phyloP scores from a whole-genome alignment of 2,888 invertebrate genomes.

The Tipula lateralis region DNA sequence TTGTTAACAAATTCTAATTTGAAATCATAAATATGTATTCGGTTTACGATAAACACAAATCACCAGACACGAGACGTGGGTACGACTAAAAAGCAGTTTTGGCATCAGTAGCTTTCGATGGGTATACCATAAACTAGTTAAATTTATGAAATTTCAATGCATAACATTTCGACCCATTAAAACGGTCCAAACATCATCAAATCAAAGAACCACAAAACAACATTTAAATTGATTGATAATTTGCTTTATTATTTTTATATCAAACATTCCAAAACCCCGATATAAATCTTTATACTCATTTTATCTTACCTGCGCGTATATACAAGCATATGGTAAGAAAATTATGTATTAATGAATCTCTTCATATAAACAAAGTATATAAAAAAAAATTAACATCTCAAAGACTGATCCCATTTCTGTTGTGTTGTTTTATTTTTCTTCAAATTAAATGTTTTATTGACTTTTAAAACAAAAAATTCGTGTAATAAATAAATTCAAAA shows the following conservation, averaged over 20 bases:
- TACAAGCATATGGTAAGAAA: not conserved
- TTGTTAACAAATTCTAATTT: too few species aligned
- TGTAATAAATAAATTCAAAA: slow-evolving; percentile 5
- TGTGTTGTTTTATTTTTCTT: not conserved
- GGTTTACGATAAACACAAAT: too few species aligned
- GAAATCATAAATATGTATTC: too few species aligned
- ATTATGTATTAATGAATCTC: slow-evolving; percentile 9
- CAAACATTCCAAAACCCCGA: not conserved
- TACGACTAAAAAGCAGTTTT: too few species aligned
- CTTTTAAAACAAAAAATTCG: not conserved
- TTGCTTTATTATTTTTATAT: not conserved
- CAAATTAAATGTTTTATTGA: slow-evolving; percentile 13
- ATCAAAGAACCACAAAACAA: not conserved
- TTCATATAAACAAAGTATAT: not conserved
- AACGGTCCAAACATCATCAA: not conserved
- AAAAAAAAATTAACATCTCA: not conserved
- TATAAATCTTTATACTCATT: not conserved
- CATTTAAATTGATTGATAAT: not conserved
- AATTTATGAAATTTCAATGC: too few species aligned
- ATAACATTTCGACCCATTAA: too few species aligned
- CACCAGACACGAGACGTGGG: too few species aligned
- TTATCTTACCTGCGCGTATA: not conserved
- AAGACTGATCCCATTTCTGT: slow-evolving; percentile 15
- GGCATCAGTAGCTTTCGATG: too few species aligned
- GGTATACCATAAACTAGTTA: too few species aligned